Conservation (phyloP, 2,888 invertebrate species). For the Cryptosula pallasiana region DNA sequence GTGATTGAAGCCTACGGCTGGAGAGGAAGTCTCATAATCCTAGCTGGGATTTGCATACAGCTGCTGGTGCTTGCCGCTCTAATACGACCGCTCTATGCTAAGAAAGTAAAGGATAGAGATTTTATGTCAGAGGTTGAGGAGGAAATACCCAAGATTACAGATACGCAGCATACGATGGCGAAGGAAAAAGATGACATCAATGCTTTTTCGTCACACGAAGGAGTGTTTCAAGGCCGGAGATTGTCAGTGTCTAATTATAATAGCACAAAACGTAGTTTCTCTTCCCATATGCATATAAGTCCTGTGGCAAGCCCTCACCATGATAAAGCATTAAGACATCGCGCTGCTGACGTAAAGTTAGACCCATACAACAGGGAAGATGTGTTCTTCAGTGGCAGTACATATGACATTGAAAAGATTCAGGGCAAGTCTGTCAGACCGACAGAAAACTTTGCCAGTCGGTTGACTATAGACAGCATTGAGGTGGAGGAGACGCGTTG, state of each 20-base stretch:
- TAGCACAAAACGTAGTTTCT: not conserved
- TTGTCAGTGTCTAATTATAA: not conserved
- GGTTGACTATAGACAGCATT: slow-evolving; percentile 9
- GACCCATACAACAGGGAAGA: slow-evolving; percentile 10
- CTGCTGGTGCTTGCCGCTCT: slow-evolving; percentile 12
- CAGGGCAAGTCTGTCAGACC: not conserved
- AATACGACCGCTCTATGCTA: slow-evolving; percentile 13
- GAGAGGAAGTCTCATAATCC: slow-evolving; percentile 21
- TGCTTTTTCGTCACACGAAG: slow-evolving; percentile 13
- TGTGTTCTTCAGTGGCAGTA: slow-evolving; percentile 6
- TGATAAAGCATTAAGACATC: slow-evolving; percentile 4
- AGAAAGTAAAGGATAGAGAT: not conserved
- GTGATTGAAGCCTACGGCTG: slow-evolving; percentile 15
- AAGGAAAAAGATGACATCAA: not conserved
- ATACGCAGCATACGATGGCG: not conserved
- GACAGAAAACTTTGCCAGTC: not conserved
- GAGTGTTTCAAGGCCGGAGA: not conserved
- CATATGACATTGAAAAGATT: slow-evolving; percentile 15
- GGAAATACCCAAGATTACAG: slow-evolving; percentile 14
- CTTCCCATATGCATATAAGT: slow-evolving; percentile 17
- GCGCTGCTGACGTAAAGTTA: not conserved
- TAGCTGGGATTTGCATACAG: slow-evolving; percentile 22
- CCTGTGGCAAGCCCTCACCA: not conserved
- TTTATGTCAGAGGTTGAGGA: not conserved
- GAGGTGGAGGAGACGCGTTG: not conserved